Percentiles rank a stretch among this genome's conserved stretches.
These are phyloP conservation scores for Gnatocerus cornutus DNA, from an alignment of 2,888 invertebrate genomes.

Conservation along the genomic window DNA sequence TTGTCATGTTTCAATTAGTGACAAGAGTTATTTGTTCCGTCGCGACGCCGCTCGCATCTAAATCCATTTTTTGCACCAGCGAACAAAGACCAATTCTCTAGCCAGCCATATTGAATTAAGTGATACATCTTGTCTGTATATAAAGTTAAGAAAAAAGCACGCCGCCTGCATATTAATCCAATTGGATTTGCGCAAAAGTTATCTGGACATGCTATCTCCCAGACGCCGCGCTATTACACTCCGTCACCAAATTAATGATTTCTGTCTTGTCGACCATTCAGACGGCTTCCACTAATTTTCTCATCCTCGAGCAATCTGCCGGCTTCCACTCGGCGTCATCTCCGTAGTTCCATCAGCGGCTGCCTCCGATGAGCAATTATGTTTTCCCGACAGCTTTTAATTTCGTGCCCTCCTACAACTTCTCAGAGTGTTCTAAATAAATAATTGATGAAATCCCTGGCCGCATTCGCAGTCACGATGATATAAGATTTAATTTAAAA, in stretches of 20 bases:
- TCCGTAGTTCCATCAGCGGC: slow-evolving; percentile 53
- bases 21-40: not conserved
- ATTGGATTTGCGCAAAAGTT: slow-evolving; percentile 45
- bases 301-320: slow-evolving; percentile 59
- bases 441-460: slow-evolving; percentile 66
- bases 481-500: slow-evolving; percentile 66
- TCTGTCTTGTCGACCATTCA: slow-evolving; percentile 55
- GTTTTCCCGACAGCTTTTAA: slow-evolving; percentile 67
- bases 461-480: slow-evolving; percentile 63
- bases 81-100: slow-evolving; percentile 26
- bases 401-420: slow-evolving; percentile 61
- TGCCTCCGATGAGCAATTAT: slow-evolving; percentile 66
- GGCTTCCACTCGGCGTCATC: slow-evolving; percentile 56
- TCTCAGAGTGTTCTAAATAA: slow-evolving; percentile 63
- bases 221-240: slow-evolving; percentile 47
- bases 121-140: slow-evolving; percentile 44
- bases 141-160: slow-evolving; percentile 49
- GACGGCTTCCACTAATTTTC: slow-evolving; percentile 63
- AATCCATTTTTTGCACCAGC: slow-evolving; percentile 2
- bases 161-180: slow-evolving; percentile 51
- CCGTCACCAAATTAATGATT: slow-evolving; percentile 57
- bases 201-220: slow-evolving; percentile 23
- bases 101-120: slow-evolving; percentile 46
- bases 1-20: not conserved
- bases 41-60: slow-evolving; percentile 1